Percentiles rank a stretch among this genome's conserved stretches.
These are phyloP conservation scores for Lytechinus variegatus DNA, from an alignment of 35 echinoderm and acorn worm species.

Conservation along the genomic window DNA sequence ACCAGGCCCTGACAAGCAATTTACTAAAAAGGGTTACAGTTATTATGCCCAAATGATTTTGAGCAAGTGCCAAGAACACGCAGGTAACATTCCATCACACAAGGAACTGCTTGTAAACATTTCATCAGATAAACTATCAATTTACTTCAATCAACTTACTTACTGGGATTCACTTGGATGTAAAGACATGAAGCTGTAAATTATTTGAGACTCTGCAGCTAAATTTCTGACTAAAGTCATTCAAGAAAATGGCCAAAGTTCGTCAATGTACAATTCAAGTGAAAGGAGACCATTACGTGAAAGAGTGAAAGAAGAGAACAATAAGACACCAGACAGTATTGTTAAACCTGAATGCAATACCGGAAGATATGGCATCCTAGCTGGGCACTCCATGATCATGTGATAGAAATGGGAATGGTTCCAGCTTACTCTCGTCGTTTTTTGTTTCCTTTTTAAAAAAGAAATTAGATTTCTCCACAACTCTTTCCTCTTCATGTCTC, in stretches of 20 bases:
- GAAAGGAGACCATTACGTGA: neutral
- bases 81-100: neutral
- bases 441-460: too few species aligned
- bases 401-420: neutral
- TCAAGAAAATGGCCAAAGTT: neutral
- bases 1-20: too few species aligned
- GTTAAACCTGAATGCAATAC: neutral
- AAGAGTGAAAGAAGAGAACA: neutral
- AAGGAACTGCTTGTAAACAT: neutral
- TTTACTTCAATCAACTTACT: neutral
- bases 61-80: neutral
- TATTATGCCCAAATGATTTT: neutral
- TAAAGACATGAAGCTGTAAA: neutral
- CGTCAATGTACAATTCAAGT: neutral
- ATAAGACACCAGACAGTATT: neutral
- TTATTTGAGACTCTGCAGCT: too few species aligned
- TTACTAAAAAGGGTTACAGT: too few species aligned
- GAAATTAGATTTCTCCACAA: neutral
- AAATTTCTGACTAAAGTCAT: too few species aligned
- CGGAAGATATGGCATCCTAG: neutral
- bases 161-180: neutral
- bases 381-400: neutral
- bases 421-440: neutral
- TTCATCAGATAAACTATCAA: neutral
- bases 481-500: neutral